phyloP scores from a whole-genome alignment of 2,888 invertebrate species.

The Agrotis clavis region DNA sequence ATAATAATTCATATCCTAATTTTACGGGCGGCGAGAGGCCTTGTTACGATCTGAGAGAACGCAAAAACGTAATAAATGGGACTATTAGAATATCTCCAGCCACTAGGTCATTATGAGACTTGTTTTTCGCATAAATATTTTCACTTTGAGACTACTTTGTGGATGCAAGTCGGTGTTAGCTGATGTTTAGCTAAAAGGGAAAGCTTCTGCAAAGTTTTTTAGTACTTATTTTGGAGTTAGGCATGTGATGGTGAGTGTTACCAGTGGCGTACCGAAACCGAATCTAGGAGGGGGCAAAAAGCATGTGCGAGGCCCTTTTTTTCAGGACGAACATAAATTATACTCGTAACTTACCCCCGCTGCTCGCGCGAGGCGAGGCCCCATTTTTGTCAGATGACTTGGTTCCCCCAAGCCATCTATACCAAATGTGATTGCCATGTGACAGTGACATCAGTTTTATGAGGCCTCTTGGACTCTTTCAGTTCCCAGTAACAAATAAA shows the following conservation, averaged over 20 bases:
- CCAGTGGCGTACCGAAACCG: no score
- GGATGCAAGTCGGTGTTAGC: constrained; percentile 55
- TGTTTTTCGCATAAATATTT: constrained; percentile 69
- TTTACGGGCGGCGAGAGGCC: constrained; percentile 64
- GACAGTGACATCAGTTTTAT: no score
- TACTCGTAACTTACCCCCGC: no score
- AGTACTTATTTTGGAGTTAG: constrained; percentile 48
- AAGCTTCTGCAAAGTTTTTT: constrained; percentile 60
- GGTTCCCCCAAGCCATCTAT: no score
- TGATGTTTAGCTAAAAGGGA: constrained; percentile 65
- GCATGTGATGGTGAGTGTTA: constrained; percentile 27
- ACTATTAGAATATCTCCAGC: constrained; percentile 63
- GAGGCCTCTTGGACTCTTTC: no score
- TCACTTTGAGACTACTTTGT: constrained; percentile 66
- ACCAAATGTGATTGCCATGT: no score
- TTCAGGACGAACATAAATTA: no score
- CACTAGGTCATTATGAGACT: constrained; percentile 65
- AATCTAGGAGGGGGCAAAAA: no score
- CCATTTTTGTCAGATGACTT: no score
- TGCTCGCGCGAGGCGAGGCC: no score
- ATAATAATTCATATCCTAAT: constrained; percentile 71
- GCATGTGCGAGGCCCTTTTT: no score
- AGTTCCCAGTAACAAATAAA: no score
- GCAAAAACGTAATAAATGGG: constrained; percentile 66
- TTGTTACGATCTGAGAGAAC: constrained; percentile 60